Evolutionary conservation across 2,888 invertebrate genomes (phyloP).

Genomic region (Andrena minutula): DNA sequence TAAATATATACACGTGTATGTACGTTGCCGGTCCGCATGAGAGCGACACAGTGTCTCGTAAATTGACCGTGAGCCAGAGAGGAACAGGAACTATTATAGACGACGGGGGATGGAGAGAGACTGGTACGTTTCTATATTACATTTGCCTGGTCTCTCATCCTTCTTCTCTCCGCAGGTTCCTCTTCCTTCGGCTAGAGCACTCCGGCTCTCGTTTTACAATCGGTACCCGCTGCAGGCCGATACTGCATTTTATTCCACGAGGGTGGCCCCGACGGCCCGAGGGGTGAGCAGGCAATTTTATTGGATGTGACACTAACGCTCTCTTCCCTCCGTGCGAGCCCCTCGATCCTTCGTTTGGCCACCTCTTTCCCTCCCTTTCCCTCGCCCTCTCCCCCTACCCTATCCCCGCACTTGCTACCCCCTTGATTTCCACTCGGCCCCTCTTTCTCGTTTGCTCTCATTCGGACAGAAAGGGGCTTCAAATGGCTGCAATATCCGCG

Average conservation of each 20-base stretch:
- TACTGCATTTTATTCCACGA: constrained; percentile 77
- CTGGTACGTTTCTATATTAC: constrained; percentile 67
- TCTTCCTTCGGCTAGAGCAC: constrained; percentile 45
- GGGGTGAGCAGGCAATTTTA: constrained; percentile 78
- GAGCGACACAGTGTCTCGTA: constrained; percentile 54
- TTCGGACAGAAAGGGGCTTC: constrained; percentile 75
- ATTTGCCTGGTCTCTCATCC: constrained; percentile 57
- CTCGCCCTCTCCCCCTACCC: constrained; percentile 16
- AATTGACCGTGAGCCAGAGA: constrained; percentile 57
- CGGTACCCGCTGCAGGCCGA: constrained; percentile 73
- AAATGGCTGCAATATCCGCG: constrained; percentile 80
- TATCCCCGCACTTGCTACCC: not conserved
- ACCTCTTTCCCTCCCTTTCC: constrained; percentile 31
- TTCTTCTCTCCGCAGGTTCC: constrained; percentile 11
- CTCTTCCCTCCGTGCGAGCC: constrained; percentile 62
- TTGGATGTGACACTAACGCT: constrained; percentile 79
- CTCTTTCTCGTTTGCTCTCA: constrained; percentile 60
- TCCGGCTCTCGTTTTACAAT: constrained; percentile 73
- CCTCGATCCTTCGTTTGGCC: constrained; percentile 64
- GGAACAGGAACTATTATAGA: constrained; percentile 55
- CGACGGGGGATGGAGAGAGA: constrained; percentile 13
- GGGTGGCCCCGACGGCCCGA: constrained; percentile 68
- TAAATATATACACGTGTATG: constrained; percentile 58
- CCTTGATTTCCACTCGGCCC: constrained; percentile 32
- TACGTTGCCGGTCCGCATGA: constrained; percentile 52